Percentiles rank a stretch among this genome's conserved stretches.
Conservation (phyloP, 1,140 invertebrate genomes). For the Carcinoscorpius rotundicauda region DNA sequence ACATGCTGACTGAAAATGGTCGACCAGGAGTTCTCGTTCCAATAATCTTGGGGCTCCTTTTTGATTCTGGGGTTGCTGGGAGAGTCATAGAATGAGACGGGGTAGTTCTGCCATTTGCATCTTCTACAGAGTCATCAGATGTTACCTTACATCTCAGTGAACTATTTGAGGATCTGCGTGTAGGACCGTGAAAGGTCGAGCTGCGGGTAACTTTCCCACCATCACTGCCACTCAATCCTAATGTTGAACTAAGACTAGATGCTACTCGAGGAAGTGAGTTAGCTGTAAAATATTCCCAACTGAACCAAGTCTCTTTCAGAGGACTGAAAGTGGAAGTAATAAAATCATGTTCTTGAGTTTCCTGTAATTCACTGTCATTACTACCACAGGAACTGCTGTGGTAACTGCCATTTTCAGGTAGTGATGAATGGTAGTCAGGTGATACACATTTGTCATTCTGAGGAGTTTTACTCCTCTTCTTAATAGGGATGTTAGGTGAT, state of each 20-base stretch:
- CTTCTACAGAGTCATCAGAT: conserved; percentile 3
- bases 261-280: conserved; percentile 10
- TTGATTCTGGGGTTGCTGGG: conserved; percentile 7
- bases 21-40: not conserved
- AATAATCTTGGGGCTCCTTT: not conserved
- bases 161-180: conserved; percentile 10
- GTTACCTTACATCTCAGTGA: not conserved
- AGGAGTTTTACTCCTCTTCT: not conserved
- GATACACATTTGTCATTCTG: not conserved
- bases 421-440: too few species aligned
- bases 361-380: conserved; percentile 6
- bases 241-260: not conserved
- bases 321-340: conserved; percentile 20
- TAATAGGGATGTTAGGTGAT: conserved; percentile 30
- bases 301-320: conserved; percentile 21
- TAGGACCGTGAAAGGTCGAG: conserved; percentile 21
- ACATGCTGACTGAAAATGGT: conserved; percentile 5
- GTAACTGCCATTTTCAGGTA: too few species aligned
- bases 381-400: too few species aligned
- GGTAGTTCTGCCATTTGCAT: not conserved
- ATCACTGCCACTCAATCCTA: not conserved
- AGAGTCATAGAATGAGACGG: conserved; percentile 20
- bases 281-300: conserved; percentile 12
- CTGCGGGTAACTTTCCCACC: conserved; percentile 17
- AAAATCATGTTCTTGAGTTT: conserved; percentile 10